Evolutionary conservation across 35 echinoderm and acorn worm species (phyloP), one percentile per base, ranked within the genome.

Genomic region (Apostichopus californicus): DNA sequence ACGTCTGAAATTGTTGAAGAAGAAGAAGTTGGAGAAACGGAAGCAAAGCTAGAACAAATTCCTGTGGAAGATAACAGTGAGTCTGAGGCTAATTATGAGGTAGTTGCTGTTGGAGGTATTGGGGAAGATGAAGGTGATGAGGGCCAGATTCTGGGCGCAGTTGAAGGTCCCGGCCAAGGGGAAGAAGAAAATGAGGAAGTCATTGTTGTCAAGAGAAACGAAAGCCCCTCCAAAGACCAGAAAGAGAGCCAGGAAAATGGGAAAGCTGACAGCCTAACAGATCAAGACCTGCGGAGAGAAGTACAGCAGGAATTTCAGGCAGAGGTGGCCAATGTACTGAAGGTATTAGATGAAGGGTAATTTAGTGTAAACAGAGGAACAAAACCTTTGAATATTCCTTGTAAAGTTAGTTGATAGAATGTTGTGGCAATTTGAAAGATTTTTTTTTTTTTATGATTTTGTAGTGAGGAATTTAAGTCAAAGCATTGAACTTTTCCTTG

Each of bases 241-340:
- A 54, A 85, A 54, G 9, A 28, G 55, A 26, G 81, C 18, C 78
- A 57, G 17, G 89, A 91, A 54, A 63, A 90, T 34, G 46, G 54
- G 9, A 78, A 46, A 26, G 89, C 56, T 56, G 54, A 13, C 9
- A 61, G 8, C 58, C 58, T 61, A 61, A 78, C 89, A 12, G 77
- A 91, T 60, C 72, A 77, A 79, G 89, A 77, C 17, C 54, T 91
- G 18, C 70, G 77, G 18, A 77, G 71, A 68, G 77, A 91, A 79
- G 89, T 91, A 13, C 89, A 91, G 11, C 52, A 91, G 77, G 89
- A 91, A 91, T 91, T 91, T 68, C 89, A 91, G 89, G 89, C 77
- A 54, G 89, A 91, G 11, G 77, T 91, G 12, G 89, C 89, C 7
- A 79, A 79, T 59, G 89, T 91, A 4, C n/a, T 91, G 72, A 91